These are phyloP conservation scores for Malurus leucopterus DNA, from an alignment of 2,797 vertebrate genomes.

Conservation along the genomic window DNA sequence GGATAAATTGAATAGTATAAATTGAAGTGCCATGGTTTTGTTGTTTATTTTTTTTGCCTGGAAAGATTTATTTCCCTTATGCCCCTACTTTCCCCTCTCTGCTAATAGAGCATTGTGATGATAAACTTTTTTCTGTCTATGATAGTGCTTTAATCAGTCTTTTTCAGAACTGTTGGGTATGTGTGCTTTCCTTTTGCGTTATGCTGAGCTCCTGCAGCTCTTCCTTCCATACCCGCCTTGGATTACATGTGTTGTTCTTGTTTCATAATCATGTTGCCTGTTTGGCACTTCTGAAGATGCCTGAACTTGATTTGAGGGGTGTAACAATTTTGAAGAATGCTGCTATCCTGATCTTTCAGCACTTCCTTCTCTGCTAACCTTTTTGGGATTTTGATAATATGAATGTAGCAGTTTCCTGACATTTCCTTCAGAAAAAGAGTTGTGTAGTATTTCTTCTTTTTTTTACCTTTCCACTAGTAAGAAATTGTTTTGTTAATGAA, in stretches of 20 bases:
- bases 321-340: not conserved
- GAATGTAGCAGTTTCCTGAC: not conserved
- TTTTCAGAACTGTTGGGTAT: not conserved
- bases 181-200: not conserved
- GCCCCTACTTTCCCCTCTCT: not conserved
- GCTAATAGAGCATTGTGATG: not conserved
- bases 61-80: not conserved
- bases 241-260: not conserved
- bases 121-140: not conserved
- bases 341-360: not conserved
- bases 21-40: not conserved
- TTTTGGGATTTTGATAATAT: not conserved
- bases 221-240: not conserved
- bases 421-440: not conserved
- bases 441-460: not conserved
- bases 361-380: not conserved
- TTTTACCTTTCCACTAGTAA: not conserved
- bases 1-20: not conserved
- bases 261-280: not conserved
- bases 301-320: not conserved
- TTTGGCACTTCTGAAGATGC: not conserved
- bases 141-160: not conserved
- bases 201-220: not conserved
- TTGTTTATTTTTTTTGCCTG: not conserved
- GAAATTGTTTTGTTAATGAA: not conserved